Base-by-base conservation (phyloP, 2,113 vertebrate species). In the Ptilorrhoa leucosticta region DNA sequence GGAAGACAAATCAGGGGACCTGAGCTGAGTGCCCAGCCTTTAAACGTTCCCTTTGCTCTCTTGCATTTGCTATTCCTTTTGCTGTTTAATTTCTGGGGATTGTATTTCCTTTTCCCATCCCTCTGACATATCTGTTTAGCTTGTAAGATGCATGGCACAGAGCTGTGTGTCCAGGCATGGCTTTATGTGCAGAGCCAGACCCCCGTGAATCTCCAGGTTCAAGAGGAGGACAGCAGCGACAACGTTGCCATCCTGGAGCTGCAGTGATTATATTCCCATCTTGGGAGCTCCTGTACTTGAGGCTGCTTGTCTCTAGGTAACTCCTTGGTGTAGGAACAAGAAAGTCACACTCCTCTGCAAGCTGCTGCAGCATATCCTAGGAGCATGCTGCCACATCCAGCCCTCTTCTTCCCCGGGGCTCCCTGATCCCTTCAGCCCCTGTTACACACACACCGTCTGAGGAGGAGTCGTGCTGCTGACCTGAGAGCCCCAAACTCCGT, bases 391-490 rank as follows among this genome's bases (percentile, higher is more conserved):
- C 47, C 37, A 15, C 26, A 76, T 81, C 47, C 48, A 57, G 19
- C 21, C 44, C 42, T 40, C 22, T 69, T 19, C n/a, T 69, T 80
- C 26, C n/a, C 27, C 0, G 0, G 35, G 53, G 54, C 31, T 83
- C 66, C 1, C 3, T 30, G 37, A 15, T 45, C 0, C 0, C 76
- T 71, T 44, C 4, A 2, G 40, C 68, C 54, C 16, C 2, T 30
- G 2, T 54, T 8, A 10, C 19, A 50, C 61, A 35, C 33, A 5
- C 0, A 0, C 0, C 0, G 0, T 30, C 20, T 42, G 42, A 45
- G 54, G 45, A 89, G 22, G 13, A 45, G 63, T 4, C 6, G 42
- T 16, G 45, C 21, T 70, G 42, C 3, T 48, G 57, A 45, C 20
- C 58, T 1, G 8, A 8, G 50, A 83, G 50, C 39, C n/a, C 56